phyloP scores from a whole-genome alignment of 2,113 vertebrate species.

The Muscicapa adusta region DNA sequence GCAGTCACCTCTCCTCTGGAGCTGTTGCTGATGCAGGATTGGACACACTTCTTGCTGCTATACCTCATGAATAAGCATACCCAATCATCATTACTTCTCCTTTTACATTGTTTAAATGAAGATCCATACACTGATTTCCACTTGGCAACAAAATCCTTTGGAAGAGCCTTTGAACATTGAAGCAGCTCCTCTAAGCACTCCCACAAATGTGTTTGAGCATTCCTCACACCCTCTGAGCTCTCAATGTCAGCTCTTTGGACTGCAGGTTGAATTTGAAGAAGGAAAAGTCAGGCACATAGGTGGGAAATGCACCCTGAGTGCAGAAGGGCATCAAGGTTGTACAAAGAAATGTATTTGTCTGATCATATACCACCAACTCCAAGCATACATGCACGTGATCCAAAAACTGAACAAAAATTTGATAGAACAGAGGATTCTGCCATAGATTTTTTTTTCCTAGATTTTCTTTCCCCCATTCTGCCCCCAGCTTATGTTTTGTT shows the following conservation, averaged over 20 bases:
- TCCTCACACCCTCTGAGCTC: not conserved
- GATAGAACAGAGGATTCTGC: not conserved
- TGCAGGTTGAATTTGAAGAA: not conserved
- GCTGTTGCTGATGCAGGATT: not conserved
- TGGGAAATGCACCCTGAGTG: not conserved
- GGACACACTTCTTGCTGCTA: not conserved
- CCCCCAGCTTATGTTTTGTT: not conserved
- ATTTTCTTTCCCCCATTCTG: not conserved
- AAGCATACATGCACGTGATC: not conserved
- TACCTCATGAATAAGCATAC: not conserved
- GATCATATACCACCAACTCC: rapidly evolving
- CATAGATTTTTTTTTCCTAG: not conserved
- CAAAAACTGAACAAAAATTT: not conserved
- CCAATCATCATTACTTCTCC: not conserved
- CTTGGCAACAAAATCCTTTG: not conserved
- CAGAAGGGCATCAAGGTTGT: not conserved
- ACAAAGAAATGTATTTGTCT: not conserved
- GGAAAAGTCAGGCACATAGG: not conserved
- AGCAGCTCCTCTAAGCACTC: not conserved
- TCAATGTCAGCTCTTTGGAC: not conserved
- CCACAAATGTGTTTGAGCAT: not conserved
- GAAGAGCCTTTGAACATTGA: rapidly evolving
- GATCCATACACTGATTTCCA: not conserved
- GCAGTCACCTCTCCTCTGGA: not conserved
- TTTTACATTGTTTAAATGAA: not conserved